Percentiles rank a stretch among this genome's conserved stretches.
These are phyloP conservation scores for Drosophila barbarae DNA, from an alignment of 2,888 invertebrate species.

Conservation along the genomic window DNA sequence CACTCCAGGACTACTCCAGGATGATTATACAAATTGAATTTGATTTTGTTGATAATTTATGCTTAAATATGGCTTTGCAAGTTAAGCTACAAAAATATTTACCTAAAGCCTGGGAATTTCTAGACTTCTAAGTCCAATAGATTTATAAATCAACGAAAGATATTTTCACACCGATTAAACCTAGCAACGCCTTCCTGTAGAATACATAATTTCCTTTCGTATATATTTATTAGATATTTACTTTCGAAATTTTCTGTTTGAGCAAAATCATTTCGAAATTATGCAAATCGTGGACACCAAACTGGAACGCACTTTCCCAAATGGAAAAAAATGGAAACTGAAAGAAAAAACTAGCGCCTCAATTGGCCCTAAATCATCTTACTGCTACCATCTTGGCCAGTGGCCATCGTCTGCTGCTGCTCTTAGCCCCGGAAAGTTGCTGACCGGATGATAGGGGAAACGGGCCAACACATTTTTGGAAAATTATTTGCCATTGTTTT, in stretches of 20 bases:
- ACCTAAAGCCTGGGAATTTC: neutral
- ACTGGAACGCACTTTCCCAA: conserved; percentile 62
- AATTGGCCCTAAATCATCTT: conserved; percentile 67
- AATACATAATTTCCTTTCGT: conserved; percentile 9
- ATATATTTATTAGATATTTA: conserved; percentile 21
- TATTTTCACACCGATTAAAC: conserved; percentile 28
- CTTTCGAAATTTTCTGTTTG: conserved; percentile 46
- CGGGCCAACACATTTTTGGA: conserved; percentile 51
- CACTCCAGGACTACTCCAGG: neutral
- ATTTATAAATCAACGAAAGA: neutral
- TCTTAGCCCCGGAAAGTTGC: conserved; percentile 8
- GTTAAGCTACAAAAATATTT: neutral
- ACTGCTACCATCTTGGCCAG: conserved; percentile 16
- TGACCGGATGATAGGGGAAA: conserved; percentile 55
- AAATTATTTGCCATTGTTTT: conserved; percentile 72
- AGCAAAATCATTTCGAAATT: conserved; percentile 66
- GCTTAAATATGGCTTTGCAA: neutral
- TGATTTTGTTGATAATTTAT: neutral
- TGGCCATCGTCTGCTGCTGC: conserved; percentile 7
- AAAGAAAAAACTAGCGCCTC: conserved; percentile 40
- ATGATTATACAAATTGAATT: neutral
- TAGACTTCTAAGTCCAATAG: neutral
- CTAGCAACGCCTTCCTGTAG: conserved; percentile 17
- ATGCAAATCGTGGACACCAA: conserved; percentile 64
- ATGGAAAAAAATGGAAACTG: conserved; percentile 5